Evolutionary conservation across 2,113 vertebrate species (phyloP).

Genomic region (Otis tarda): DNA sequence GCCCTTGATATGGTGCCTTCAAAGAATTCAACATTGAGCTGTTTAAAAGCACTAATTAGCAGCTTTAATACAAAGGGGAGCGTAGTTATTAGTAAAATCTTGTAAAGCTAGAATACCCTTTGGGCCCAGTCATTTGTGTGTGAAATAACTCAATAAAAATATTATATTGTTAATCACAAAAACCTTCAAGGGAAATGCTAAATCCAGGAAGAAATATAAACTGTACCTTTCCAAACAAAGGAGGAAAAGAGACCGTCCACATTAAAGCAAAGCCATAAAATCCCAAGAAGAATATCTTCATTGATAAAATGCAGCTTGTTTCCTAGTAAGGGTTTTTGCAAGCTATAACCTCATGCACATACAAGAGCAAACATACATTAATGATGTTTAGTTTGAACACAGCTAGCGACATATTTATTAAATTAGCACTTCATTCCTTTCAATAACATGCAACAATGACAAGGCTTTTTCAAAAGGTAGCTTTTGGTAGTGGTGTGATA

Average conservation of each 20-base stretch:
- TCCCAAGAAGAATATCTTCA: slow-evolving; percentile 44
- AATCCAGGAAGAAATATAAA: slow-evolving; percentile 68
- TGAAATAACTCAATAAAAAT: slow-evolving; percentile 75
- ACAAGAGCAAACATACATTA: slow-evolving; percentile 43
- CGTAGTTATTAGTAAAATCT: slow-evolving; percentile 72
- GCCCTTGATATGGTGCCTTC: slow-evolving; percentile 69
- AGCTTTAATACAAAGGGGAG: slow-evolving; percentile 70
- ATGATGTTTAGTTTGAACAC: slow-evolving; percentile 55
- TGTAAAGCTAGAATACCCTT: slow-evolving; percentile 74
- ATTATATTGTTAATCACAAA: slow-evolving; percentile 74
- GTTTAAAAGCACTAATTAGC: slow-evolving; percentile 81
- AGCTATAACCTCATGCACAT: slow-evolving; percentile 25
- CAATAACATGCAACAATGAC: slow-evolving; percentile 19
- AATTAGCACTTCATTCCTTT: slow-evolving; percentile 75
- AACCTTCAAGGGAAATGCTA: slow-evolving; percentile 67
- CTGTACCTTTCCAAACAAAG: slow-evolving; percentile 68
- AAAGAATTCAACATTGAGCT: slow-evolving; percentile 72
- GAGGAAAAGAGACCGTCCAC: slow-evolving; percentile 50
- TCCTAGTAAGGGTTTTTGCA: slow-evolving; percentile 17
- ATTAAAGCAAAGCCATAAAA: slow-evolving; percentile 52
- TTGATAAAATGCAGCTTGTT: slow-evolving; percentile 64
- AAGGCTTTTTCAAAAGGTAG: slow-evolving; percentile 11
- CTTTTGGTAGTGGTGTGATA: neutral
- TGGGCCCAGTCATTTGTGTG: slow-evolving; percentile 61
- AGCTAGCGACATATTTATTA: slow-evolving; percentile 63